phyloP scores from a whole-genome alignment of 2,113 vertebrate species.

The Hydrochoerus hydrochaeris region DNA sequence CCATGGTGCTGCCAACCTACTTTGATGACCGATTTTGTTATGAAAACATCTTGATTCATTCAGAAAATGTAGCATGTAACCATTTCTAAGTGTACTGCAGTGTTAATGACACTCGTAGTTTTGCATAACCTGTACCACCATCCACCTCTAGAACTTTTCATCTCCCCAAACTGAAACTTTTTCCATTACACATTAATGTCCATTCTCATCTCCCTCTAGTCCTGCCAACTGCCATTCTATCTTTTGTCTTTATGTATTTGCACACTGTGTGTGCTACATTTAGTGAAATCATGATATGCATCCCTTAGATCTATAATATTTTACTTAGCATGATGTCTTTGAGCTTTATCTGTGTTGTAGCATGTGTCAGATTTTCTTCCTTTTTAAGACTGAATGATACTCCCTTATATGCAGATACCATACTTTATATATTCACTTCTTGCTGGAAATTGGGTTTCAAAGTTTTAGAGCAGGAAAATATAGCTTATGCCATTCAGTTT shows the following conservation, averaged over 20 bases:
- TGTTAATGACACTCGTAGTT: too few relatives aligned
- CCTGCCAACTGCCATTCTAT: too few relatives aligned
- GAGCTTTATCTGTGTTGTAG: neutral
- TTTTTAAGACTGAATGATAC: neutral
- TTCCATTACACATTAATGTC: neutral
- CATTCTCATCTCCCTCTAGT: neutral
- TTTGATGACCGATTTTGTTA: neutral
- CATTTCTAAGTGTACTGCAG: neutral
- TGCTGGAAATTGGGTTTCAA: neutral
- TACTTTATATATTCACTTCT: neutral
- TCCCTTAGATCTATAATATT: neutral
- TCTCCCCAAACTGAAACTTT: neutral
- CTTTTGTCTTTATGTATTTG: neutral
- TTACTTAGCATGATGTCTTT: neutral
- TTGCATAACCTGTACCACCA: too few relatives aligned
- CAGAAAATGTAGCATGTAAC: neutral
- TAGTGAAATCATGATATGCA: neutral
- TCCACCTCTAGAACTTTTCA: neutral
- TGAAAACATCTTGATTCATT: neutral
- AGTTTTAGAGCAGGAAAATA: neutral
- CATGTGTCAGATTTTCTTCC: neutral
- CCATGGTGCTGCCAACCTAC: neutral
- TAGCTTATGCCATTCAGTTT: neutral
- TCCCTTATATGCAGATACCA: neutral
- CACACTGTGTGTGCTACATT: neutral